Percentiles rank a stretch among this genome's conserved stretches.
Evolutionary conservation across 1,140 invertebrate genomes (phyloP).

Genomic region (Nebria ingens): DNA sequence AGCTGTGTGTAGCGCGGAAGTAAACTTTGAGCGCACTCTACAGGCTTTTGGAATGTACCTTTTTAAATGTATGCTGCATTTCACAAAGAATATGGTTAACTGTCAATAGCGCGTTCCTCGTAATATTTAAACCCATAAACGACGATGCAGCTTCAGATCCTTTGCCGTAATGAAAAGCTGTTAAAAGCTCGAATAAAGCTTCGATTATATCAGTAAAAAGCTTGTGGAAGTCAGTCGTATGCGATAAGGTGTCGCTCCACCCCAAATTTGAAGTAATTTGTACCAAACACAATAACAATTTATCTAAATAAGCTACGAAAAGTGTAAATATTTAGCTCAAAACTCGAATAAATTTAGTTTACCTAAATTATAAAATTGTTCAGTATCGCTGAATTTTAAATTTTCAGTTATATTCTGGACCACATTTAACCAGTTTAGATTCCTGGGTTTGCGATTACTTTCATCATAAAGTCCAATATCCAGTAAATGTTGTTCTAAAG

Average conservation of each 20-base stretch:
- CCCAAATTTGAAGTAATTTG: conserved; percentile 38
- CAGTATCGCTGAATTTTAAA: conserved; percentile 30
- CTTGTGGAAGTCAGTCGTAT: conserved; percentile 21
- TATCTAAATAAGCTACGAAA: conserved; percentile 40
- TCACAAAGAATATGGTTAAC: conserved; percentile 43
- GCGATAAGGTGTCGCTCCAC: conserved; percentile 34
- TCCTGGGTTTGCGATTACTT: background rate
- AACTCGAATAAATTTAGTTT: conserved; percentile 15
- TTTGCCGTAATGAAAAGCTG: conserved; percentile 40
- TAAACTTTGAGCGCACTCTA: too few relatives aligned
- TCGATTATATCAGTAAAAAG: conserved; percentile 21
- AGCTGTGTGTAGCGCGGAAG: too few relatives aligned
- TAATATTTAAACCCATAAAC: conserved; percentile 45
- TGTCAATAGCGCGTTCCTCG: conserved; percentile 39
- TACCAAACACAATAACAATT: conserved; percentile 38
- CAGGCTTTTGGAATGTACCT: too few relatives aligned
- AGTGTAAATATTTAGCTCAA: conserved; percentile 10
- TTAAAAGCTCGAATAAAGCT: conserved; percentile 37
- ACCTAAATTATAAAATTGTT: conserved; percentile 46
- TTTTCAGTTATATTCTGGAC: conserved; percentile 29
- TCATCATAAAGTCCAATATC: conserved; percentile 14
- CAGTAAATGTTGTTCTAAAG: conserved; percentile 25
- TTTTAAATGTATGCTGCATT: conserved; percentile 38
- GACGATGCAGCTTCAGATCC: conserved; percentile 35
- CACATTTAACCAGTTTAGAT: conserved; percentile 24